Evolutionary conservation across 2,888 invertebrate genomes (phyloP).

Genomic region (Cerceris rybyensis): DNA sequence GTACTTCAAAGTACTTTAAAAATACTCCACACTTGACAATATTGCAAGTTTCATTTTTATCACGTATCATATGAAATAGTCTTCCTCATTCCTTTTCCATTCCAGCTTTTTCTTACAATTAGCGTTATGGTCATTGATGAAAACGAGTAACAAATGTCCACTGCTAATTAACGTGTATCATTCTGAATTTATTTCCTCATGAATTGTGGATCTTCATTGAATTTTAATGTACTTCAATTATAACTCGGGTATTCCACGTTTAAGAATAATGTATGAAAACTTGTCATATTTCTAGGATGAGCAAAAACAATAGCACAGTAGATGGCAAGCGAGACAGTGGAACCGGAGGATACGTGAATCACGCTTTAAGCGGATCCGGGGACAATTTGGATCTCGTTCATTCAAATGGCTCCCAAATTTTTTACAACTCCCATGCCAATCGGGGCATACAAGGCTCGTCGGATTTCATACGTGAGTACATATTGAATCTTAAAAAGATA

Average conservation of each 20-base stretch:
- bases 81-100: too few species aligned
- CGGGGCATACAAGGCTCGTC: constrained; percentile 84
- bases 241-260: not conserved
- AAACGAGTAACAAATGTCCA: too few species aligned
- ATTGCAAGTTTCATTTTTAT: too few species aligned
- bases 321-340: constrained; percentile 62
- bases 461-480: constrained; percentile 84
- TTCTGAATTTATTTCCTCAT: too few species aligned
- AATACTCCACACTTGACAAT: too few species aligned
- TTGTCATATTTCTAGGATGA: constrained; percentile 68
- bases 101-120: too few species aligned
- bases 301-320: constrained; percentile 60
- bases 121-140: too few species aligned
- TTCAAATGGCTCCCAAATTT: constrained; percentile 63
- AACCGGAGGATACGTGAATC: constrained; percentile 74
- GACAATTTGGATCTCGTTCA: constrained; percentile 68
- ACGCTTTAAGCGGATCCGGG: constrained; percentile 71
- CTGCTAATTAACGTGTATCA: too few species aligned
- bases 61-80: too few species aligned
- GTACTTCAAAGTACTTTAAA: too few species aligned
- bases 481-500: not conserved
- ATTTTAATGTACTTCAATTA: not conserved
- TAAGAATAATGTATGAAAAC: not conserved
- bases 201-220: not conserved
- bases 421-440: constrained; percentile 70